Conservation (phyloP, 92 coral and sea anemone genomes). For the Actinostola sp. region DNA sequence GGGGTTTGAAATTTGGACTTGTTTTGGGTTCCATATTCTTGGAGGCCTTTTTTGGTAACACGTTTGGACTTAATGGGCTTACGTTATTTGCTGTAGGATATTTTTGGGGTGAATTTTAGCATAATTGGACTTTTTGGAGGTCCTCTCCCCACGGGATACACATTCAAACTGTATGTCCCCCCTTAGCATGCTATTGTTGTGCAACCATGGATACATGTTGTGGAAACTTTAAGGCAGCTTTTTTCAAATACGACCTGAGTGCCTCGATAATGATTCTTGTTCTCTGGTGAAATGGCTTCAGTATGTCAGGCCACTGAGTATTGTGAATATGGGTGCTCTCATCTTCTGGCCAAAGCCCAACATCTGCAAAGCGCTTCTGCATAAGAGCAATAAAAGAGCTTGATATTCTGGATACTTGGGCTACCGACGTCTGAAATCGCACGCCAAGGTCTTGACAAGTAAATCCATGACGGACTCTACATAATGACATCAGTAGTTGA, state of each 20-base stretch:
- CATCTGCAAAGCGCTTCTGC: constrained; percentile 27
- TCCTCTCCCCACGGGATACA: too few relatives aligned
- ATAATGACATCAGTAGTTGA: constrained; percentile 36
- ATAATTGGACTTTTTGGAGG: too few relatives aligned
- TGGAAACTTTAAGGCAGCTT: neutral
- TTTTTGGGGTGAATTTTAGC: too few relatives aligned
- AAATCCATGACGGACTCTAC: constrained; percentile 31
- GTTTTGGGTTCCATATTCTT: too few relatives aligned
- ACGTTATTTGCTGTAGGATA: too few relatives aligned
- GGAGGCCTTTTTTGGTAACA: too few relatives aligned
- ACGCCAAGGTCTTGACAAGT: constrained; percentile 27
- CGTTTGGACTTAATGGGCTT: too few relatives aligned
- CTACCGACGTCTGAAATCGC: constrained; percentile 21
- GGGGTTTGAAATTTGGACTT: too few relatives aligned
- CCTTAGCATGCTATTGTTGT: too few relatives aligned
- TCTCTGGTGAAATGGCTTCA: constrained; percentile 16
- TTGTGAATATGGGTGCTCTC: constrained; percentile 1
- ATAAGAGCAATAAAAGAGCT: constrained; percentile 28
- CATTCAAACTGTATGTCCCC: too few relatives aligned
- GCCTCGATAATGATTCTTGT: constrained; percentile 15
- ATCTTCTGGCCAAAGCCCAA: constrained; percentile 22
- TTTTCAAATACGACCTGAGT: constrained; percentile 5
- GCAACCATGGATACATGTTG: constrained; percentile 13
- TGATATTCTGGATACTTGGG: constrained; percentile 36
- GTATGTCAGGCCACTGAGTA: constrained; percentile 3